Percentiles rank a stretch among this genome's conserved stretches.
These are phyloP conservation scores for Drosophila emarginata DNA, from an alignment of 2,888 invertebrate species.

Conservation along the genomic window DNA sequence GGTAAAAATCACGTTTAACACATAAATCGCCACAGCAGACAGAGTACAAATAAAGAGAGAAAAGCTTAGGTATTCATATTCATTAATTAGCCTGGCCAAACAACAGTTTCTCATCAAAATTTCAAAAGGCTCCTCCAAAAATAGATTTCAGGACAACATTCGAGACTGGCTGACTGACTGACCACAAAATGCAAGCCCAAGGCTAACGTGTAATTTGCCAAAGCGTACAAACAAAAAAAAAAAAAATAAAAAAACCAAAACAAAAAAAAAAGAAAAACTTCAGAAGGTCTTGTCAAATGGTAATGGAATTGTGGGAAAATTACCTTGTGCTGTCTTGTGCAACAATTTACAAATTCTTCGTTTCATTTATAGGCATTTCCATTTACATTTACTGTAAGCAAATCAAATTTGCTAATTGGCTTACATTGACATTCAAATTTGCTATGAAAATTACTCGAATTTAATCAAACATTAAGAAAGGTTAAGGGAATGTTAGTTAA, in stretches of 20 bases:
- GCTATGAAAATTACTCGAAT: neutral
- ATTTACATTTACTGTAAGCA: slow-evolving; percentile 1
- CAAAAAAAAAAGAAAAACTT: neutral
- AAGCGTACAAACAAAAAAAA: neutral
- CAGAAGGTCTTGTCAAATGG: neutral
- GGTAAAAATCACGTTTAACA: slow-evolving; percentile 64
- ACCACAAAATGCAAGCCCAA: slow-evolving; percentile 12
- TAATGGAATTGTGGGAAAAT: slow-evolving; percentile 13
- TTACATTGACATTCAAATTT: neutral
- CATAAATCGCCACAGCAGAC: slow-evolving; percentile 48
- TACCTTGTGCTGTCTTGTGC: slow-evolving; percentile 1
- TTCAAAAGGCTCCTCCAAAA: slow-evolving; percentile 4
- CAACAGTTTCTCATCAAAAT: slow-evolving; percentile 9
- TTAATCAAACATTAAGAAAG: neutral
- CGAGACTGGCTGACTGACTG: neutral
- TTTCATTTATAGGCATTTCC: neutral
- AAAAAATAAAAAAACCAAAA: neutral
- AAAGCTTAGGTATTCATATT: slow-evolving; percentile 10
- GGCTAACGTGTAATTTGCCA: slow-evolving; percentile 11
- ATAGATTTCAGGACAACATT: slow-evolving; percentile 1
- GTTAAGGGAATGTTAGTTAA: neutral
- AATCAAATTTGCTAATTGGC: slow-evolving; percentile 1
- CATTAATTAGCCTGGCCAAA: slow-evolving; percentile 30
- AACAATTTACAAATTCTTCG: neutral
- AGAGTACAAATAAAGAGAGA: slow-evolving; percentile 20